Conservation (phyloP, 1,140 invertebrate species). For the Lithobius niger region DNA sequence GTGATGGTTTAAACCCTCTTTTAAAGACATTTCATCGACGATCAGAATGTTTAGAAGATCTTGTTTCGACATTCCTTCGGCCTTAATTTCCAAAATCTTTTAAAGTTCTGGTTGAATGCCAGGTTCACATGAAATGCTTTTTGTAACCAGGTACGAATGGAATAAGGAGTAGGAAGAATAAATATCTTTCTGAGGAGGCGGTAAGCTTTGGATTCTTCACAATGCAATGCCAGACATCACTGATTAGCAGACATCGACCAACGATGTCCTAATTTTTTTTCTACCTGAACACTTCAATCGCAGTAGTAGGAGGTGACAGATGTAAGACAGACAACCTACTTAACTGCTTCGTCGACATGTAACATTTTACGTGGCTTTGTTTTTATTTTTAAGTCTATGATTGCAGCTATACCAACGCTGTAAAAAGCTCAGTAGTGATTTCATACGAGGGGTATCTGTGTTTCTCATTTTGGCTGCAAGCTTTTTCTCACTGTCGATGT, state of each 20-base stretch:
- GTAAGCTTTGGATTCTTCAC: neutral
- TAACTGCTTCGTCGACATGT: too few species aligned
- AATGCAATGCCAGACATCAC: neutral
- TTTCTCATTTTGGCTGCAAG: too few species aligned
- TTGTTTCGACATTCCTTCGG: neutral
- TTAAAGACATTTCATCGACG: conserved; percentile 11
- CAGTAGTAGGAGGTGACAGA: too few species aligned
- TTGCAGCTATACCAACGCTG: too few species aligned
- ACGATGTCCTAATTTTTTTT: neutral
- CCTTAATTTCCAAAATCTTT: neutral
- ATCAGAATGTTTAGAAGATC: conserved; percentile 8
- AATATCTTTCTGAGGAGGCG: neutral
- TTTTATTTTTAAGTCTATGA: too few species aligned
- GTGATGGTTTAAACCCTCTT: conserved; percentile 1
- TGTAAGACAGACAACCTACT: too few species aligned
- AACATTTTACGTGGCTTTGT: too few species aligned
- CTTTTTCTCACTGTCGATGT: too few species aligned
- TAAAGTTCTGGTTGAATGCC: neutral
- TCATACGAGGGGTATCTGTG: too few species aligned
- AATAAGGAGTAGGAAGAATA: neutral
- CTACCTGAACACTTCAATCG: neutral
- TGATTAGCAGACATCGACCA: neutral
- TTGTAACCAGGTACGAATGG: neutral
- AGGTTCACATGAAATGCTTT: neutral
- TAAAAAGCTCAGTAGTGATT: too few species aligned